phyloP scores from a whole-genome alignment of 2,888 invertebrate genomes.

The Ctena decussata region DNA sequence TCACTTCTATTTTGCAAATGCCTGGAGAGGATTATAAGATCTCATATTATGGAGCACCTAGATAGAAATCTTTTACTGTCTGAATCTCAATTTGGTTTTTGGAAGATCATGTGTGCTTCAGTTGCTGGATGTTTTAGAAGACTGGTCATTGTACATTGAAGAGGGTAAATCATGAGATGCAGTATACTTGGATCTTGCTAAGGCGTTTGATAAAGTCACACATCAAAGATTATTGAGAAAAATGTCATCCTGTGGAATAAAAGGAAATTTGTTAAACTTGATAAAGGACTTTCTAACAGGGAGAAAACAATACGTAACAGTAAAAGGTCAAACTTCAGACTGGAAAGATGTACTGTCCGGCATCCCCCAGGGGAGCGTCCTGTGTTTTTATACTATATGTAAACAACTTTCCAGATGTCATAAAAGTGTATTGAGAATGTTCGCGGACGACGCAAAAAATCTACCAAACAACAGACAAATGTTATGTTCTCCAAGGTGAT shows the following conservation, averaged over 20 bases:
- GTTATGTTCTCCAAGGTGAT: conserved; percentile 10
- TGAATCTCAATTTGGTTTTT: conserved; percentile 31
- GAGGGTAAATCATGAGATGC: conserved; percentile 11
- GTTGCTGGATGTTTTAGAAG: conserved; percentile 30
- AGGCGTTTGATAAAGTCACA: conserved; percentile 28
- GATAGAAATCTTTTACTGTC: conserved; percentile 19
- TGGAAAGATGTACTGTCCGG: conserved; percentile 2
- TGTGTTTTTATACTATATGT: conserved; percentile 22
- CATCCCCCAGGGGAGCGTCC: conserved; percentile 14
- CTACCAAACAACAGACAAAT: background rate
- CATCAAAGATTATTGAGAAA: conserved; percentile 13
- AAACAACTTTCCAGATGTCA: background rate
- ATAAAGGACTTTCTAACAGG: conserved; percentile 1
- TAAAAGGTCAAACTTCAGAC: conserved; percentile 12
- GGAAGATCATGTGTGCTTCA: conserved; percentile 31
- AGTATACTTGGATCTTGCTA: conserved; percentile 38
- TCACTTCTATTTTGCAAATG: background rate
- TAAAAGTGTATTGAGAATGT: conserved; percentile 8
- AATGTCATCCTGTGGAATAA: conserved; percentile 13
- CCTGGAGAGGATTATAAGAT: background rate
- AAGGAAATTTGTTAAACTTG: conserved; percentile 17
- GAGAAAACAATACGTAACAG: conserved; percentile 11
- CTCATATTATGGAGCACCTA: background rate
- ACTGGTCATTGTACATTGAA: conserved; percentile 33
- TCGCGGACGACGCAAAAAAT: conserved; percentile 26